Base-by-base conservation (phyloP, 1,140 invertebrate species). In the Drosophila ambigua region DNA sequence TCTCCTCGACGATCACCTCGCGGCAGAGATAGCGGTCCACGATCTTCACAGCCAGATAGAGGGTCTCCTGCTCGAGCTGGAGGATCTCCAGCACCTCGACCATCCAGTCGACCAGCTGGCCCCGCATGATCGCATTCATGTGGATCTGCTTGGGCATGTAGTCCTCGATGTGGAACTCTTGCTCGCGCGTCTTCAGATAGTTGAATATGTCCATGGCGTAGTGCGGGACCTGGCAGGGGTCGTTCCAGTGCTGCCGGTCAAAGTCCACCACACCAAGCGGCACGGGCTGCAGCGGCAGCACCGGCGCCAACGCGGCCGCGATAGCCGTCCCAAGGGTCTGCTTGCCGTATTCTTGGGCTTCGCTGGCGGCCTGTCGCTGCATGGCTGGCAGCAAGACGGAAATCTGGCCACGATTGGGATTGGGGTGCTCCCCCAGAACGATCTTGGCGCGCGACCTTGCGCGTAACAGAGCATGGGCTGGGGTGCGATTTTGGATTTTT, bases 71-170 rank as follows among this genome's bases (percentile, higher is more conserved):
- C 92, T 99, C 99, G 1, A 99, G 93, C 91, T 99, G 98, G 92
- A 99, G 99, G 46, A 96, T 98, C 92, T 99, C 98, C 92, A 97
- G 97, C 8, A 99, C 96, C 92, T 99, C 98, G 15, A 99, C 98
- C 95, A 99, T 96, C 99, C 99, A 99, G 92, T 99, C 98, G 4
- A 99, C 96, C 1, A 99, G 93, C 16, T 99, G 94, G 0, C 97
- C 95, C 58, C 99, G 93, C 97, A 99, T 99, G 93, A 95, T 96
- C 6, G 94, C 93, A 0, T 96, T 95, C 35, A 96, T 92, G 52
- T 96, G 81, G 4, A 95, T 93, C 93, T 99, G 97, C 13, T 92
- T 92, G 3, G 94, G 92, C 92, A 99, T 95, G 87, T 99, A 99
- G 85, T 98, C 95, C 4, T 92, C 92, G 26, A 98, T 94, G 13